A percentile compares a stretch with the other conserved stretches of the same genome.
phyloP scores from a whole-genome alignment of 2,797 vertebrate species.

The Rhinophrynus dorsalis region DNA sequence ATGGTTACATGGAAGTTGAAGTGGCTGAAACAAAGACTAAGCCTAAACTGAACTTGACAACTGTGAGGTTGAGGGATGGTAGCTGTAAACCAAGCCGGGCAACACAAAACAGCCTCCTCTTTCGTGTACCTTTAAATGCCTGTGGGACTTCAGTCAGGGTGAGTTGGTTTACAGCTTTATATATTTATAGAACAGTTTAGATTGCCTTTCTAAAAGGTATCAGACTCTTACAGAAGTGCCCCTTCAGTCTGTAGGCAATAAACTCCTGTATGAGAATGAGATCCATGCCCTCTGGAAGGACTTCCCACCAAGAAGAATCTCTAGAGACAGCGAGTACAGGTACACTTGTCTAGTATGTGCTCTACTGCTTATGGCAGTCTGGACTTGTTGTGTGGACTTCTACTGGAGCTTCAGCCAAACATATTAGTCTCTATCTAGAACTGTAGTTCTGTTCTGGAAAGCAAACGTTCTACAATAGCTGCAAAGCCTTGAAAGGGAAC shows the following conservation, averaged over 20 bases:
- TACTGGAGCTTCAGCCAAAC: too few relatives aligned
- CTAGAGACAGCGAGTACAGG: conserved; percentile 70
- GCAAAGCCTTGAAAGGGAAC: too few relatives aligned
- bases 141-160: conserved; percentile 67
- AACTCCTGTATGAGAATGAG: conserved; percentile 68
- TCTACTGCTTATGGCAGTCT: neutral
- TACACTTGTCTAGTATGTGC: conserved; percentile 13
- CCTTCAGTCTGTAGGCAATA: conserved; percentile 61
- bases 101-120: conserved; percentile 37
- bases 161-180: too few relatives aligned
- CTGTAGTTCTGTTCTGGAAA: too few relatives aligned
- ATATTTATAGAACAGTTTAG: too few relatives aligned
- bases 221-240: too few relatives aligned
- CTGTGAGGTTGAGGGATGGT: conserved; percentile 58
- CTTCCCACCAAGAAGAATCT: conserved; percentile 54
- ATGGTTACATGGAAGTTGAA: conserved; percentile 70
- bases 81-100: conserved; percentile 53
- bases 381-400: too few relatives aligned
- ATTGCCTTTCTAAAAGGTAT: too few relatives aligned
- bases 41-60: conserved; percentile 61
- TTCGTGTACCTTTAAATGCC: conserved; percentile 58
- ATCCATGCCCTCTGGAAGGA: conserved; percentile 59
- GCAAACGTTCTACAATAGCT: too few relatives aligned
- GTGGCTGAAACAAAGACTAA: conserved; percentile 58
- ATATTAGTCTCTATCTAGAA: too few relatives aligned